Evolutionary conservation across 2,888 invertebrate species (phyloP), one percentile per base, ranked within the genome.

Genomic region (Listrodromus nycthemerus): DNA sequence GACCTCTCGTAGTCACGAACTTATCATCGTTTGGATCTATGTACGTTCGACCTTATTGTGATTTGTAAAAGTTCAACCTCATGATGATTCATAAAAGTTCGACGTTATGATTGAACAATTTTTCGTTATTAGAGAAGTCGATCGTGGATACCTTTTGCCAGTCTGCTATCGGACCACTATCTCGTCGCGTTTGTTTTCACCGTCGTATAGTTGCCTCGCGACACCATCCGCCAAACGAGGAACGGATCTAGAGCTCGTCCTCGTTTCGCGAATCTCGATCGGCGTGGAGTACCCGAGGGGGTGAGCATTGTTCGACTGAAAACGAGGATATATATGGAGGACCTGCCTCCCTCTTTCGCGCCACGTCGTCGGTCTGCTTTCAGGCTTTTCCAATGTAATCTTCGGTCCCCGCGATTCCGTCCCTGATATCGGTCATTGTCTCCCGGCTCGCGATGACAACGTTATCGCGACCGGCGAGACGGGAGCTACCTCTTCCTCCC

Each of bases 371-470:
- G 58, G 69, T 52, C 61, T 65, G 74, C 84, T 84, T 86, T 84
- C 86, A 86, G 19, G 75, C 80, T 84, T 67, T 80, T 80, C 80
- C 86, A 84, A 84, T 84, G 86, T 73, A 84, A 84, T 86, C 84
- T 86, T 86, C 73, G 80, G 84, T 65, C 71, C 80, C 63, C 45
- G 50, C 76, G 84, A 84, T 82, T 75, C 73, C 65, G 55, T 30
- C 45, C 13, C 80, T 76, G 86, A 86, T 86, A 86, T 78, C 84
- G 78, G 82, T 84, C 86, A 86, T 86, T 86, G 86, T 86, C 82
- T 86, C 79, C 77, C 75, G 55, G 80, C 76, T 80, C 80, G 50
- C 67, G 71, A 84, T 86, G 84, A 86, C 86, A 86, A 84, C 82
- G 84, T 84, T 86, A 85, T 85, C 83, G 73, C 69, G 58, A 58